A percentile compares a stretch with the other conserved stretches of the same genome.
These are phyloP conservation scores for Dolichopus griseipennis DNA, from an alignment of 2,888 invertebrate genomes.

Conservation along the genomic window DNA sequence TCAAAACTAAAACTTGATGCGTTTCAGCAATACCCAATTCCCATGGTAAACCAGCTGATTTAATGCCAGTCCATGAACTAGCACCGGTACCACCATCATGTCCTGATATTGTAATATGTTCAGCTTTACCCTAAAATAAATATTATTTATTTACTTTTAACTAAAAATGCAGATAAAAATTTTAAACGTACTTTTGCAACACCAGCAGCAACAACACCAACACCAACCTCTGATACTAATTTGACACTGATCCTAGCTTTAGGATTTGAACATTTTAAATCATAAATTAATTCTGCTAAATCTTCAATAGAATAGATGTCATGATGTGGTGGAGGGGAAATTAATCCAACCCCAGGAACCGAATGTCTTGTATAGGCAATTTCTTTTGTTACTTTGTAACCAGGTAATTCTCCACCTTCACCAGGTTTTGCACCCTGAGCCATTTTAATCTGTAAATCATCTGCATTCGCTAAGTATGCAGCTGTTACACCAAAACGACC, in stretches of 20 bases:
- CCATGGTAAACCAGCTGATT: slow-evolving; percentile 96
- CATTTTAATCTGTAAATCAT: slow-evolving; percentile 99
- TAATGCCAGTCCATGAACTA: slow-evolving; percentile 98
- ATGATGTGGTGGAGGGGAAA: slow-evolving; percentile 98
- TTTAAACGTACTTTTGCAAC: slow-evolving; percentile 71
- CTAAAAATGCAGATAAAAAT: not conserved
- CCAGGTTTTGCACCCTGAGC: slow-evolving; percentile 99
- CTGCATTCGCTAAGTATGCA: slow-evolving; percentile 92
- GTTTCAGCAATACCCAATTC: slow-evolving; percentile 97
- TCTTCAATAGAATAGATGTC: slow-evolving; percentile 99
- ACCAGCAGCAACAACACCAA: slow-evolving; percentile 97
- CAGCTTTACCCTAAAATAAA: slow-evolving; percentile 75
- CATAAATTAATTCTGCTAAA: slow-evolving; percentile 94
- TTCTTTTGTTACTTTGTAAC: slow-evolving; percentile 81
- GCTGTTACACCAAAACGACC: slow-evolving; percentile 98
- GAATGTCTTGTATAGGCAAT: slow-evolving; percentile 94
- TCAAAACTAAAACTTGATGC: slow-evolving; percentile 90
- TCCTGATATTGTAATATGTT: slow-evolving; percentile 96
- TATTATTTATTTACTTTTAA: not conserved
- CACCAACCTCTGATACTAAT: slow-evolving; percentile 96
- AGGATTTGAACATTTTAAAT: slow-evolving; percentile 95
- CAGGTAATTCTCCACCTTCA: slow-evolving; percentile 96
- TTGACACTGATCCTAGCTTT: slow-evolving; percentile 92
- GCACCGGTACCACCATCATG: slow-evolving; percentile 99
- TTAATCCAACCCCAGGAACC: slow-evolving; percentile 92